Percentiles rank a stretch among this genome's conserved stretches.
Conservation (phyloP, 2,797 vertebrate genomes). For the Pyrocephalus nanus region DNA sequence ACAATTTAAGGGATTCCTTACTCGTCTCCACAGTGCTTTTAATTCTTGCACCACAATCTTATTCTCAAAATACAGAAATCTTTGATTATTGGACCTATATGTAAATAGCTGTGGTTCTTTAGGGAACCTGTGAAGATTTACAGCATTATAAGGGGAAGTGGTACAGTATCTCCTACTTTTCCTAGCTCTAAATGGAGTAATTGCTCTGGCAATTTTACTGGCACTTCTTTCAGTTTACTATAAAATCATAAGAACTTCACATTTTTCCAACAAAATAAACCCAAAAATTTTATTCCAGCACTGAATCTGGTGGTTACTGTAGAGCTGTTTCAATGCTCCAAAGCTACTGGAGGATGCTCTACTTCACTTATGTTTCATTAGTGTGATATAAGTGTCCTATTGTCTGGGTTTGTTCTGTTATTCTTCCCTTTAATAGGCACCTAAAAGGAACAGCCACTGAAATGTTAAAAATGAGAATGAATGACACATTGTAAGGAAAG, state of each 20-base stretch:
- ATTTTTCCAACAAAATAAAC: neutral
- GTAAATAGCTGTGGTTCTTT: neutral
- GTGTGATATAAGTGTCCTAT: neutral
- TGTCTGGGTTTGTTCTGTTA: slow-evolving; percentile 4
- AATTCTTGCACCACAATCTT: neutral
- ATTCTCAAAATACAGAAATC: neutral
- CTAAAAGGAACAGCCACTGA: slow-evolving; percentile 34
- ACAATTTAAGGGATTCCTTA: neutral
- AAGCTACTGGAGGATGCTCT: neutral
- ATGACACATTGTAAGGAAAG: slow-evolving; percentile 58
- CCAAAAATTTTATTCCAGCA: neutral
- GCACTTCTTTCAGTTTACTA: neutral
- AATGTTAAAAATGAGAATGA: slow-evolving; percentile 55
- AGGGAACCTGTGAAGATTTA: neutral
- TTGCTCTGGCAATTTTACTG: neutral
- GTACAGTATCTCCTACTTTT: neutral
- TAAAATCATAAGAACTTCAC: neutral
- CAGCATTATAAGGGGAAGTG: neutral
- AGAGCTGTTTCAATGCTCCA: neutral
- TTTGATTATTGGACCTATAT: neutral
- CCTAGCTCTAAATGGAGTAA: neutral
- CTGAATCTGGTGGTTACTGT: neutral
- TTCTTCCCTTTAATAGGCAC: slow-evolving; percentile 3
- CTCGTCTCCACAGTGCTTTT: neutral
- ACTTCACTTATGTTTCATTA: neutral